A percentile compares a stretch with the other conserved stretches of the same genome.
phyloP scores from a whole-genome alignment of 2,888 invertebrate species.

The Oscheius sp. region DNA sequence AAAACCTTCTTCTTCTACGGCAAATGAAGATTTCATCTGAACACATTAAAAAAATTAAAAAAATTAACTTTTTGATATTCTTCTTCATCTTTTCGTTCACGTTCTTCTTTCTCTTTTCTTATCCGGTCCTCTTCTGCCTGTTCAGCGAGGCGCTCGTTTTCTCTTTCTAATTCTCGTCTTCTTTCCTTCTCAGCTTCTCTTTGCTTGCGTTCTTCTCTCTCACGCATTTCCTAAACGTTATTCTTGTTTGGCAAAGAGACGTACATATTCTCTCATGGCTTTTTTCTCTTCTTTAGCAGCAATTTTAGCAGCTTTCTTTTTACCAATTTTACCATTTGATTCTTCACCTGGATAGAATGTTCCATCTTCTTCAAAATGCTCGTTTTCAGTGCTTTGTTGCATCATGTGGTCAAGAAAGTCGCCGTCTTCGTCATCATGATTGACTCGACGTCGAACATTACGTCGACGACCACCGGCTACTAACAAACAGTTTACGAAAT shows the following conservation, averaged over 20 bases:
- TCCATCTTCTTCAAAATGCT: constrained; percentile 24
- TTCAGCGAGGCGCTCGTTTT: constrained; percentile 50
- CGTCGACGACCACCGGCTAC: constrained; percentile 57
- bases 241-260: background rate
- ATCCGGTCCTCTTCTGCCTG: constrained; percentile 54
- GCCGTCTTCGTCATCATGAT: constrained; percentile 46
- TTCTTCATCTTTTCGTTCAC: constrained; percentile 64
- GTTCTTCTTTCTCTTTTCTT: constrained; percentile 62
- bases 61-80: constrained; percentile 64
- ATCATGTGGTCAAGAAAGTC: constrained; percentile 50
- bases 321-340: constrained; percentile 60
- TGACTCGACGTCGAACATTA: constrained; percentile 45
- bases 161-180: constrained; percentile 57
- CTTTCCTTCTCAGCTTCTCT: constrained; percentile 61
- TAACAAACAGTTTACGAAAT: constrained; percentile 6
- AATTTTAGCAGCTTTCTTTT: constrained; percentile 68
- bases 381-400: constrained; percentile 31
- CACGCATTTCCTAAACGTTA: constrained; percentile 55
- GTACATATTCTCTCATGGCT: constrained; percentile 62
- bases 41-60: background rate
- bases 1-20: constrained; percentile 67
- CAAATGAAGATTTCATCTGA: constrained; percentile 67
- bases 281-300: constrained; percentile 68
- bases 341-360: constrained; percentile 34
- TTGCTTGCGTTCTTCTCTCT: constrained; percentile 66